phyloP scores from a whole-genome alignment of 1,140 invertebrate genomes.

The Philaenus spumarius region DNA sequence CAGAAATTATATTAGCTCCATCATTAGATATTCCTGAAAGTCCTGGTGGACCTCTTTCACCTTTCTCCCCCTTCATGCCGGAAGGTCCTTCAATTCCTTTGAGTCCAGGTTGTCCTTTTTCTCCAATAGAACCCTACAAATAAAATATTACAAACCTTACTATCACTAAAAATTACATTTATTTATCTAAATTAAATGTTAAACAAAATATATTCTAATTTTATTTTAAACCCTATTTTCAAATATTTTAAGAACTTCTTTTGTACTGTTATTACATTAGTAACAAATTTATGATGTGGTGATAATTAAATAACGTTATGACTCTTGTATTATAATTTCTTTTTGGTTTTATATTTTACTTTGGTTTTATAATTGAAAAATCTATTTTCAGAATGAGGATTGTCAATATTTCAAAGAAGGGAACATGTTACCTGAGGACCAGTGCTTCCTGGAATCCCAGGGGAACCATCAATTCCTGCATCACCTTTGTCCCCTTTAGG shows the following conservation, averaged over 20 bases:
- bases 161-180: neutral
- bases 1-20: neutral
- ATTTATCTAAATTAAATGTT: no score
- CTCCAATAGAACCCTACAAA: constrained; percentile 48
- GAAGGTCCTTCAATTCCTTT: constrained; percentile 44
- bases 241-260: neutral
- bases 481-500: constrained; percentile 41
- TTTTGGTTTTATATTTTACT: no score
- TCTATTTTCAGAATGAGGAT: no score
- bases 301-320: no score
- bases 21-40: constrained; percentile 30
- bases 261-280: neutral
- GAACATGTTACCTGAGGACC: constrained; percentile 49
- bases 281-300: no score
- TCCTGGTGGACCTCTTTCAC: constrained; percentile 62
- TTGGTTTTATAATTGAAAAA: no score
- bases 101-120: constrained; percentile 52
- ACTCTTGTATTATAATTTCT: no score
- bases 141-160: neutral
- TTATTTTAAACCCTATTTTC: neutral
- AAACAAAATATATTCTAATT: no score
- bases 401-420: no score
- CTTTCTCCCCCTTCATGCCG: constrained; percentile 55
- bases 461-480: constrained; percentile 50
- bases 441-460: constrained; percentile 32